A percentile compares a stretch with the other conserved stretches of the same genome.
Conservation (phyloP, 2,888 invertebrate genomes). For the Leptinotarsa juncta region DNA sequence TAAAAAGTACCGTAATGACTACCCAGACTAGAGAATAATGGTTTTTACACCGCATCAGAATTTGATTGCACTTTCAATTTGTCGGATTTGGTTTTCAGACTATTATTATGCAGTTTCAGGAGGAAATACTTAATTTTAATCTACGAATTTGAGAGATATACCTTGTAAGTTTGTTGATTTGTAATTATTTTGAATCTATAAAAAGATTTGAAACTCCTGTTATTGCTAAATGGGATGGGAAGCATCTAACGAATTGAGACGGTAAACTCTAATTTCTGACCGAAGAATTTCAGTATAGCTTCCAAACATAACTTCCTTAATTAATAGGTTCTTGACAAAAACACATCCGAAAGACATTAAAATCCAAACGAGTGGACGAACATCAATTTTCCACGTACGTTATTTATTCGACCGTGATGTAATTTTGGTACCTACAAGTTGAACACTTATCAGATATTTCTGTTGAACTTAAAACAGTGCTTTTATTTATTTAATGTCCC, state of each 20-base stretch:
- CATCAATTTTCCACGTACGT: constrained; percentile 1
- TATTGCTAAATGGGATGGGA: no score
- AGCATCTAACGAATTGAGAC: no score
- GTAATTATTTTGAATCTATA: no score
- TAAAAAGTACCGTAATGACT: neutral
- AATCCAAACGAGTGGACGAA: neutral
- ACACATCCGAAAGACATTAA: neutral
- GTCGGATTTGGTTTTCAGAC: neutral
- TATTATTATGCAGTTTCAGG: no score
- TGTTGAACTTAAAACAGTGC: neutral
- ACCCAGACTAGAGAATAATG: neutral
- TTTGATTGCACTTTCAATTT: constrained; percentile 1
- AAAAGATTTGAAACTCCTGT: no score
- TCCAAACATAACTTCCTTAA: no score
- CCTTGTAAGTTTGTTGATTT: no score
- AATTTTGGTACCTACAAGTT: constrained; percentile 1
- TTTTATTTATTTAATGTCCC: constrained; percentile 13
- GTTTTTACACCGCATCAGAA: neutral
- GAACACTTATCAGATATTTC: neutral
- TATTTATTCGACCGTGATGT: neutral
- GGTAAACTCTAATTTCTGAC: no score
- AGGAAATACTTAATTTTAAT: no score
- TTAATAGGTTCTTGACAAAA: no score
- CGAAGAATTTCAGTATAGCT: no score
- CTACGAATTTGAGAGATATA: no score